Base-by-base conservation (phyloP, 2,113 vertebrate species). In the Bathybates hornii region DNA sequence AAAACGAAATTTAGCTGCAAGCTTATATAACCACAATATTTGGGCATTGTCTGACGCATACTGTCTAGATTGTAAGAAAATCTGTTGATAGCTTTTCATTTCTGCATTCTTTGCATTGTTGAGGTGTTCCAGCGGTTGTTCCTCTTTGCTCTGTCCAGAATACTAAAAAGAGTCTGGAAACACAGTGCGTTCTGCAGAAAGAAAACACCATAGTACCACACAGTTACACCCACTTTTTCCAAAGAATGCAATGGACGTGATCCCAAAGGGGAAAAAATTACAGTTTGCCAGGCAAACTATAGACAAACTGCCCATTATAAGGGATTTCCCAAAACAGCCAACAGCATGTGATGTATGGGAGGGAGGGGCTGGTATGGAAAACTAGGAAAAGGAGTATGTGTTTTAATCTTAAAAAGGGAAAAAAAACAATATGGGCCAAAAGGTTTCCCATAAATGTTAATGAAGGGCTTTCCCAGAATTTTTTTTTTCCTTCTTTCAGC, bases 381-480 rank as follows among this genome's bases (percentile, higher is more conserved):
- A 82, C 41, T 83, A 91, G 88, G 80, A 90, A 93, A 94, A 86
- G n/a, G 36, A 87, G 57, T 71, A 87, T 88, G 87, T 82, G 80
- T 89, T 94, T 93, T 91, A 89, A 93, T 92, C 89, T 84, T 92
- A 59, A 85, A 91, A 89, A 73, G 57, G 71, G 63, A 48, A 79
- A 91, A 93, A 93, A 89, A 89, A 85, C 29, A 59, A 82, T 80
- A 89, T 81, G 85, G 90, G 91, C 91, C 92, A 94, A 92, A 92
- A 92, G 93, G 90, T 94, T 96, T 96, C 95, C 95, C 92, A 96
- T 96, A 95, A 96, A 95, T 85, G 89, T 92, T 95, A 95, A 95
- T 94, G 84, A 96, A 91, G 94, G 96, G 95, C 90, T 95, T 96
- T 96, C 96, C 95, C 95, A 96, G 94, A 96, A 96, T 89, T 21